These are phyloP conservation scores for Hypotaenidia philippensis DNA, from an alignment of 2,797 vertebrate species.

Conservation along the genomic window DNA sequence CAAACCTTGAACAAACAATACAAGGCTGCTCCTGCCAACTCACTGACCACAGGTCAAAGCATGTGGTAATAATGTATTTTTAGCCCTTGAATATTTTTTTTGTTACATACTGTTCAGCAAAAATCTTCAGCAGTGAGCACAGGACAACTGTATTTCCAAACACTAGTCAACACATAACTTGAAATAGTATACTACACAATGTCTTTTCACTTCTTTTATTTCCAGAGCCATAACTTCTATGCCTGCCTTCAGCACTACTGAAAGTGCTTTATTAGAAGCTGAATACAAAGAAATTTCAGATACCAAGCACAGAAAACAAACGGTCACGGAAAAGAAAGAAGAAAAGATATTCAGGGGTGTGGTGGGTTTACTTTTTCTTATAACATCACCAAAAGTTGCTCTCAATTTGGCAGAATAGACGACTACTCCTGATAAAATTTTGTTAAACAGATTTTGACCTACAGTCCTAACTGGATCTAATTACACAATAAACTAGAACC, in stretches of 20 bases:
- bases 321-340: neutral
- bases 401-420: neutral
- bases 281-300: neutral
- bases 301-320: neutral
- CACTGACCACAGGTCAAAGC: slow-evolving; percentile 51
- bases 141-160: slow-evolving; percentile 14
- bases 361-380: neutral
- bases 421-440: neutral
- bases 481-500: neutral
- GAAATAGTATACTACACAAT: neutral
- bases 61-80: slow-evolving; percentile 63
- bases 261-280: neutral
- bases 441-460: neutral
- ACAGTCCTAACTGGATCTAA: neutral
- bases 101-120: neutral
- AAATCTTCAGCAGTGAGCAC: neutral
- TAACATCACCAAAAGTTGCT: neutral
- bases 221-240: neutral
- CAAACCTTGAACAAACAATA: slow-evolving; percentile 69
- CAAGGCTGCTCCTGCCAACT: slow-evolving; percentile 41
- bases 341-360: neutral
- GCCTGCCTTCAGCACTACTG: neutral
- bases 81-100: slow-evolving; percentile 42
- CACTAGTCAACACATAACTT: neutral
- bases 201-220: slow-evolving; percentile 6